These are phyloP conservation scores for Cryptocephalus moraei DNA, from an alignment of 2,888 invertebrate genomes.

Conservation along the genomic window DNA sequence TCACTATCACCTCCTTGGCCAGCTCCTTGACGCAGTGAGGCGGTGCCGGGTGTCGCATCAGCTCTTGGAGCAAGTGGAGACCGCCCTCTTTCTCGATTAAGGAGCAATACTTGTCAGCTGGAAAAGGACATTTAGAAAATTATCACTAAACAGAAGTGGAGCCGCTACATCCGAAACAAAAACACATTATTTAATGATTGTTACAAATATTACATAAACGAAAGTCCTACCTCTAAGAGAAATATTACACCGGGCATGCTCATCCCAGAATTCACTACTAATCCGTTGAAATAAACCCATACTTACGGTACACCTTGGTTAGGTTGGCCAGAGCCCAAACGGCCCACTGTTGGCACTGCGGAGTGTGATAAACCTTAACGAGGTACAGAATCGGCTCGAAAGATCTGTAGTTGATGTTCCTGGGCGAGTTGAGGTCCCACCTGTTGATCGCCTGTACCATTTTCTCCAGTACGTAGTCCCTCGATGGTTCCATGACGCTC, in stretches of 20 bases:
- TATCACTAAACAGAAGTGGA: neutral
- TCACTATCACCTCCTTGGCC: constrained; percentile 55
- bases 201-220: too few species aligned
- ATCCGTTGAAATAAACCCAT: neutral
- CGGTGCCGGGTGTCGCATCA: constrained; percentile 52
- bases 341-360: constrained; percentile 93
- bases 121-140: constrained; percentile 22
- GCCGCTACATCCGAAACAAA: too few species aligned
- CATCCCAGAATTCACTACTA: too few species aligned
- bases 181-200: too few species aligned
- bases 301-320: constrained; percentile 85
- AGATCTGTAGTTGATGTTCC: constrained; percentile 94
- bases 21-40: constrained; percentile 58
- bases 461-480: constrained; percentile 60
- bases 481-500: constrained; percentile 61
- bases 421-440: constrained; percentile 78
- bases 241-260: too few species aligned
- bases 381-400: constrained; percentile 89
- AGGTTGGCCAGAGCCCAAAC: constrained; percentile 96
- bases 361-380: constrained; percentile 72
- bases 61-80: constrained; percentile 55
- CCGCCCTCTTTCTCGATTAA: constrained; percentile 84
- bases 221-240: too few species aligned
- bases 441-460: constrained; percentile 75
- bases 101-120: constrained; percentile 87